Base-by-base conservation (phyloP, 1,140 invertebrate species). In the Pseudomyrmex cubaensis region DNA sequence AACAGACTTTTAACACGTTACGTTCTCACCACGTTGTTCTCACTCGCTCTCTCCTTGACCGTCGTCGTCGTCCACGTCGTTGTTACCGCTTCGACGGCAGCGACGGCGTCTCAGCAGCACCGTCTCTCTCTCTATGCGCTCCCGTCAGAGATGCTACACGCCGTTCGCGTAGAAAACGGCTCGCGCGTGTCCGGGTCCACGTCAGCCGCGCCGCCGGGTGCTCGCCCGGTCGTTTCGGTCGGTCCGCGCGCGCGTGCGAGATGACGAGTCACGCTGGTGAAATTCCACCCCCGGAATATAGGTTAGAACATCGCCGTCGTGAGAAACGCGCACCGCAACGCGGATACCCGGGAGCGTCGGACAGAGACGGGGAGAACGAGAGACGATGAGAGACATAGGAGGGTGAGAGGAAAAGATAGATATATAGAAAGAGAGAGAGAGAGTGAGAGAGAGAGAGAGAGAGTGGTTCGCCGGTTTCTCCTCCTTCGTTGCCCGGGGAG, bases 401-500 rank as follows among this genome's bases (percentile, higher is more conserved):
- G 69, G 62, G 44, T 63, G 35, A 76, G 73, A 62, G 62, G 63
- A 64, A 61, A 57, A 56, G 76, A 84, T 67, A 84, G 84, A 86
- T 35, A 35, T 35, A 35, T 35, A 35, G 35, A 35, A 35, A 35
- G 35, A 35, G 35, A 72, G 12, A 86, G 63, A 84, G 54, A 82
- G 69, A 72, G 44, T 63, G 35, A 76, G 73, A 62, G 62, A 66
- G 67, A 61, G 62, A 56, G 76, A 84, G 73, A 84, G 84, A 86
- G 86, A 87, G 59, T 59, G 56, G 48, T 86, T 88, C 83, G 75
- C 77, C 83, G 88, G 85, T 88, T 83, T 88, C 82, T 88, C 82
- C 82, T 86, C 59, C 77, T 83, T 86, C 70, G 72, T 84, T 84
- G 84, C 90, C 86, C 91, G 90, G 89, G 91, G 90, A 93, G 93